Conservation (phyloP, 2,113 vertebrate genomes). For the Sander vitreus region DNA sequence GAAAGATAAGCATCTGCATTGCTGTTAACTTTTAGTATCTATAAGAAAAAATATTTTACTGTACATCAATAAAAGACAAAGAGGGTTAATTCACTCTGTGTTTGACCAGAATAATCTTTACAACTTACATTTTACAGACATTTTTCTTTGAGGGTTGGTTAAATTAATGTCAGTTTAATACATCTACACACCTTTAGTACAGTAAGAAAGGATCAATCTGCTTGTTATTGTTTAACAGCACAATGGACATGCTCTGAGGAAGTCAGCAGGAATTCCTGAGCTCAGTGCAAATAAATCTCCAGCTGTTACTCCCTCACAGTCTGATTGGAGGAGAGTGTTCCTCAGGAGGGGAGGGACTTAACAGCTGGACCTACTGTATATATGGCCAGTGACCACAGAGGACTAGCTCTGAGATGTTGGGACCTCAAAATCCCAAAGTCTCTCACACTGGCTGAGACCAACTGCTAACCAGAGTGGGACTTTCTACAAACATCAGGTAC, state of each 20-base stretch:
- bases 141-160: not conserved
- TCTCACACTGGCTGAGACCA: not conserved
- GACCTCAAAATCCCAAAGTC: not conserved
- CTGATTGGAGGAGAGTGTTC: slow-evolving; percentile 34
- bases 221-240: slow-evolving; percentile 48
- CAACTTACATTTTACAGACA: not conserved
- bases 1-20: not conserved
- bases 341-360: slow-evolving; percentile 43
- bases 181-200: not conserved
- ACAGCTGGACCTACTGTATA: slow-evolving; percentile 50
- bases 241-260: slow-evolving; percentile 55
- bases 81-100: not conserved
- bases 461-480: not conserved
- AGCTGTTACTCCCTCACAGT: not conserved
- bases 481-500: slow-evolving; percentile 43
- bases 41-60: slow-evolving; percentile 6
- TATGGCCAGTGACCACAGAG: slow-evolving; percentile 8
- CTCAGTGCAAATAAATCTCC: not conserved
- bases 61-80: slow-evolving; percentile 4
- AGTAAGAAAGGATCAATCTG: not conserved
- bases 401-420: slow-evolving; percentile 14
- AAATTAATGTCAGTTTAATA: not conserved
- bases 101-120: slow-evolving; percentile 10
- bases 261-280: slow-evolving; percentile 60
- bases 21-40: not conserved